These are phyloP conservation scores for Ostrea edulis DNA, from an alignment of 1,140 invertebrate species.

Conservation along the genomic window DNA sequence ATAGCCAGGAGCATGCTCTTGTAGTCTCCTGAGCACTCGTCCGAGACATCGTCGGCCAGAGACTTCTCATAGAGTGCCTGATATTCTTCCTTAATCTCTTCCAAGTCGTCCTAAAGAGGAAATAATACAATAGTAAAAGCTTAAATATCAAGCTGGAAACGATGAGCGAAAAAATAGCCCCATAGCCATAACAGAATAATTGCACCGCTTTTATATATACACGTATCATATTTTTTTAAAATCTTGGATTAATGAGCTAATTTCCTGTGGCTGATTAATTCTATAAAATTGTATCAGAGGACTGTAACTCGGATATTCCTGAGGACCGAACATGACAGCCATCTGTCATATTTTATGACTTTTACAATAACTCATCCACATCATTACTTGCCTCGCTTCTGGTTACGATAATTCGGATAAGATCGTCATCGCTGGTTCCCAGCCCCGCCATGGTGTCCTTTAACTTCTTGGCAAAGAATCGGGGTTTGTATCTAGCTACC, in stretches of 20 bases:
- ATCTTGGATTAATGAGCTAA: too few species aligned
- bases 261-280: too few species aligned
- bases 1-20: conserved; percentile 65
- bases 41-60: conserved; percentile 63
- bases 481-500: conserved; percentile 58
- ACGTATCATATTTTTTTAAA: too few species aligned
- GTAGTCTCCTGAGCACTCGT: conserved; percentile 74
- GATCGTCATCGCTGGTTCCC: conserved; percentile 67
- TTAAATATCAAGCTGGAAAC: not conserved
- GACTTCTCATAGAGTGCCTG: conserved; percentile 64
- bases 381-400: conserved; percentile 65
- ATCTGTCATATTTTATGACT: too few species aligned
- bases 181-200: too few species aligned
- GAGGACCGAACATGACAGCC: too few species aligned
- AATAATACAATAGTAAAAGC: not conserved
- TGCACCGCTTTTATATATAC: too few species aligned
- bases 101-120: conserved; percentile 67
- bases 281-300: too few species aligned
- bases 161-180: too few species aligned
- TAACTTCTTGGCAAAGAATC: conserved; percentile 68
- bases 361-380: not conserved
- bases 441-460: conserved; percentile 59
- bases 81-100: conserved; percentile 67
- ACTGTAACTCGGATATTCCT: too few species aligned
- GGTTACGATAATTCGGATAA: conserved; percentile 68